A percentile compares a stretch with the other conserved stretches of the same genome.
These are phyloP conservation scores for Centrocercus urophasianus DNA, from an alignment of 2,113 vertebrate genomes.

Conservation along the genomic window DNA sequence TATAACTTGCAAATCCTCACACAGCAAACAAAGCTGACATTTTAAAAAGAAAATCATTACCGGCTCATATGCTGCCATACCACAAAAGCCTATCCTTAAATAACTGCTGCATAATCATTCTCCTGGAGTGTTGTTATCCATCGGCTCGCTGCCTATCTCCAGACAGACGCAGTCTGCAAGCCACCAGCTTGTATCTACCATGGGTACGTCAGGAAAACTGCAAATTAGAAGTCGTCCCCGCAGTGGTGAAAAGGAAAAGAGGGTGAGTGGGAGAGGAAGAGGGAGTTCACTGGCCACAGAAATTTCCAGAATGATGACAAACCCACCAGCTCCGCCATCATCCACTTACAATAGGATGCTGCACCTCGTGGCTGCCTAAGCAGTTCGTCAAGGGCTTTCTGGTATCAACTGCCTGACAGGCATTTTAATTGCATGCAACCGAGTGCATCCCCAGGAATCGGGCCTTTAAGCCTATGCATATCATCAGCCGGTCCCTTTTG, in stretches of 20 bases:
- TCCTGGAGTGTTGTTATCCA: constrained; percentile 51
- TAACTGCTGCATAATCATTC: constrained; percentile 72
- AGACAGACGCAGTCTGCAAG: constrained; percentile 80
- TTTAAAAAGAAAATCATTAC: constrained; percentile 73
- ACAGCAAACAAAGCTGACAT: constrained; percentile 50
- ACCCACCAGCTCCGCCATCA: constrained; percentile 80
- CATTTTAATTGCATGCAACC: constrained; percentile 84
- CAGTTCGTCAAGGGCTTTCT: constrained; percentile 69
- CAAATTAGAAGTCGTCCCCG: constrained; percentile 80
- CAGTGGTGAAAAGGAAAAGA: constrained; percentile 82
- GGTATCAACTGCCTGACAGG: constrained; percentile 78
- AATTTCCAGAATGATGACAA: constrained; percentile 85
- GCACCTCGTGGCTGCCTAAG: constrained; percentile 70
- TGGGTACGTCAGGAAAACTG: constrained; percentile 73
- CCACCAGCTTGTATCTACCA: constrained; percentile 75
- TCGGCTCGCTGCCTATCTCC: constrained; percentile 63
- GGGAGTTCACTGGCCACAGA: constrained; percentile 79
- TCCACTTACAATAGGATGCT: constrained; percentile 78
- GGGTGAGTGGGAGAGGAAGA: constrained; percentile 78
- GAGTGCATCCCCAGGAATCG: constrained; percentile 62
- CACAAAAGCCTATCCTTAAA: constrained; percentile 71
- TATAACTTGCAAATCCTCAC: not conserved
- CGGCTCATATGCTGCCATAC: constrained; percentile 60
- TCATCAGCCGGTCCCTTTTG: constrained; percentile 73
- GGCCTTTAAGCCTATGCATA: constrained; percentile 72